A percentile compares a stretch with the other conserved stretches of the same genome.
These are phyloP conservation scores for Oreohelix idahoensis DNA, from an alignment of 1,140 invertebrate species.

Conservation along the genomic window DNA sequence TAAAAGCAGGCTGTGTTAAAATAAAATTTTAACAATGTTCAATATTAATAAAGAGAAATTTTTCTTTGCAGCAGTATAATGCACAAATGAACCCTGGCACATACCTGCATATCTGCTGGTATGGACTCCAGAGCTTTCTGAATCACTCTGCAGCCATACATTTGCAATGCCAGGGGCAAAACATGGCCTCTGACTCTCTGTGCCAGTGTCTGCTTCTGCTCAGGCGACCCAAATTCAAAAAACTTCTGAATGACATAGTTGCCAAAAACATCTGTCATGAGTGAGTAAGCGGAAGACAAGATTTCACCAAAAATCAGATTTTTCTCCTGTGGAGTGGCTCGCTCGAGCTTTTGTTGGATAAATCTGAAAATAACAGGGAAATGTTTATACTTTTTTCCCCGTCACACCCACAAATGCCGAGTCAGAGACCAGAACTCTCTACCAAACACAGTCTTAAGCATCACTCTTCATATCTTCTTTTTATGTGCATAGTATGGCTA, in stretches of 20 bases:
- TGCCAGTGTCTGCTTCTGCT: conserved; percentile 96
- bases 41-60: too few relatives aligned
- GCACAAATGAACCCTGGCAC: too few relatives aligned
- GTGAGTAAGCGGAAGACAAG: conserved; percentile 88
- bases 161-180: conserved; percentile 95
- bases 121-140: conserved; percentile 99
- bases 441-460: too few relatives aligned
- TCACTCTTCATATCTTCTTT: too few relatives aligned
- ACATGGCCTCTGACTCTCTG: conserved; percentile 96
- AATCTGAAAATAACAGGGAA: conserved; percentile 78
- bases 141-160: conserved; percentile 99
- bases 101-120: conserved; percentile 90
- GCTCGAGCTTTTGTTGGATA: conserved; percentile 99
- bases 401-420: too few relatives aligned
- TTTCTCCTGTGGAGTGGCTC: conserved; percentile 94
- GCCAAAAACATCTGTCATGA: conserved; percentile 99
- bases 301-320: conserved; percentile 99
- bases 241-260: conserved; percentile 99
- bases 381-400: too few relatives aligned
- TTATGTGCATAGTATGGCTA: too few relatives aligned
- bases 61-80: too few relatives aligned
- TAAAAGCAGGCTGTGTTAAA: too few relatives aligned
- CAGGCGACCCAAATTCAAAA: conserved; percentile 98
- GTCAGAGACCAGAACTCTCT: too few relatives aligned
- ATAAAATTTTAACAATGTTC: too few relatives aligned